Percentiles rank a stretch among this genome's conserved stretches.
Conservation (phyloP, 2,888 invertebrate species). For the Amblyjoppa proteus region DNA sequence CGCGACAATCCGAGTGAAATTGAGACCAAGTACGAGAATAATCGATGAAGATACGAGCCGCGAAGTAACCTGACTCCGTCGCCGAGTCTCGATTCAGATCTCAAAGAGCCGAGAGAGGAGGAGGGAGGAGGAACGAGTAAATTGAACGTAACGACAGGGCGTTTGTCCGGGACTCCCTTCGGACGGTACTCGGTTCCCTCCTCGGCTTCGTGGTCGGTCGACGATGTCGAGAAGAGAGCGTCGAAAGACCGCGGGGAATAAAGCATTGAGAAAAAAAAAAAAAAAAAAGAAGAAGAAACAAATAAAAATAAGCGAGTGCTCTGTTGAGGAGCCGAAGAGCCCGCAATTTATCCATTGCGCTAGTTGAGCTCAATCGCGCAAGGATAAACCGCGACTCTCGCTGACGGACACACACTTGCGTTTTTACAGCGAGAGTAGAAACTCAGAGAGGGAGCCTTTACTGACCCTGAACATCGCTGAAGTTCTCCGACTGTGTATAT, state of each 20-base stretch:
- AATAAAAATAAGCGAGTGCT: slow-evolving; percentile 63
- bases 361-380: slow-evolving; percentile 78
- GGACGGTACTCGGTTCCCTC: slow-evolving; percentile 38
- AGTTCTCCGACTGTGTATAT: slow-evolving; percentile 9
- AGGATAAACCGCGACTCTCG: slow-evolving; percentile 61
- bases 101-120: slow-evolving; percentile 29
- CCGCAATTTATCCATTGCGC: slow-evolving; percentile 81
- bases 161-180: slow-evolving; percentile 65
- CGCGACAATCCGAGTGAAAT: slow-evolving; percentile 6
- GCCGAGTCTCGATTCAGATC: slow-evolving; percentile 34
- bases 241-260: slow-evolving; percentile 46
- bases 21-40: slow-evolving; percentile 23
- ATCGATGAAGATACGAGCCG: slow-evolving; percentile 37
- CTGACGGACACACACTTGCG: slow-evolving; percentile 36
- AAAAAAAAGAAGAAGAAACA: slow-evolving; percentile 54
- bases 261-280: slow-evolving; percentile 48
- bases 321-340: slow-evolving; percentile 54
- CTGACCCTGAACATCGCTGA: slow-evolving; percentile 46
- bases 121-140: slow-evolving; percentile 63
- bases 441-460: slow-evolving; percentile 14
- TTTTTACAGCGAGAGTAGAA: slow-evolving; percentile 4
- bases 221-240: slow-evolving; percentile 51
- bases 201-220: slow-evolving; percentile 48
- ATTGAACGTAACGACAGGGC: slow-evolving; percentile 74
- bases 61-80: slow-evolving; percentile 9